Percentiles rank a stretch among this genome's conserved stretches.
These are phyloP conservation scores for Ciona savignyi DNA, from an alignment of 23 tunicate species.

Conservation along the genomic window DNA sequence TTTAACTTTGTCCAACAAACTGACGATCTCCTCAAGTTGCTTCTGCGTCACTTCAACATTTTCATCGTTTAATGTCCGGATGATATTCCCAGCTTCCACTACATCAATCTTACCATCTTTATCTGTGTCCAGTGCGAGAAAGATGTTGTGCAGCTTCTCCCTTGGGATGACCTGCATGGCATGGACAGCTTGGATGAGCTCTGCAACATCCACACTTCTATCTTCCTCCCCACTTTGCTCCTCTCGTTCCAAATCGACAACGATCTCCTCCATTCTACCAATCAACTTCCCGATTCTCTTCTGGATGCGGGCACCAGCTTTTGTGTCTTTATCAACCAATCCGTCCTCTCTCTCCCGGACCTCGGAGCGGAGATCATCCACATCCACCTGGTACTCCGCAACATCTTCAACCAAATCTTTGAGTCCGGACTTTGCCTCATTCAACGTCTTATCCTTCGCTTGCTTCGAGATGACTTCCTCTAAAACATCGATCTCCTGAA, in stretches of 20 bases:
- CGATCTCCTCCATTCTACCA: conserved; percentile 45
- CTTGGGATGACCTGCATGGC: conserved; percentile 32
- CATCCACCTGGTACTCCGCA: conserved; percentile 68
- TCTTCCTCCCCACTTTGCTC: background rate
- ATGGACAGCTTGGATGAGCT: conserved; percentile 16
- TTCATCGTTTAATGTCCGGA: conserved; percentile 50
- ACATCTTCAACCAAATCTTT: conserved; percentile 72
- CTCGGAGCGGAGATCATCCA: conserved; percentile 35
- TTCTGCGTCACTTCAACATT: conserved; percentile 78
- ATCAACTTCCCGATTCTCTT: conserved; percentile 45
- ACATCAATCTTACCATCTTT: conserved; percentile 84
- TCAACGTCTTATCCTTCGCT: conserved; percentile 14
- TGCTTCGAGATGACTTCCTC: conserved; percentile 57
- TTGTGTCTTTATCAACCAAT: conserved; percentile 48
- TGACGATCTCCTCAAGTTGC: conserved; percentile 53
- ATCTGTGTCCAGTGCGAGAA: conserved; percentile 52
- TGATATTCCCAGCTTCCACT: conserved; percentile 51
- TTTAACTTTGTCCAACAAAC: conserved; percentile 17
- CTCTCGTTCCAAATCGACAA: conserved; percentile 39
- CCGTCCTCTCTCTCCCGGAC: conserved; percentile 39
- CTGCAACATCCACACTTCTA: conserved; percentile 8
- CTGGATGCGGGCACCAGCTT: conserved; percentile 48
- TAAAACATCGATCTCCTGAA: conserved; percentile 76
- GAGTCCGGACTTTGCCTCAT: conserved; percentile 49
- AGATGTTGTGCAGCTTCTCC: conserved; percentile 39